A percentile compares a stretch with the other conserved stretches of the same genome.
These are phyloP conservation scores for Rhineura floridana DNA, from an alignment of 2,113 vertebrate species.

Conservation along the genomic window DNA sequence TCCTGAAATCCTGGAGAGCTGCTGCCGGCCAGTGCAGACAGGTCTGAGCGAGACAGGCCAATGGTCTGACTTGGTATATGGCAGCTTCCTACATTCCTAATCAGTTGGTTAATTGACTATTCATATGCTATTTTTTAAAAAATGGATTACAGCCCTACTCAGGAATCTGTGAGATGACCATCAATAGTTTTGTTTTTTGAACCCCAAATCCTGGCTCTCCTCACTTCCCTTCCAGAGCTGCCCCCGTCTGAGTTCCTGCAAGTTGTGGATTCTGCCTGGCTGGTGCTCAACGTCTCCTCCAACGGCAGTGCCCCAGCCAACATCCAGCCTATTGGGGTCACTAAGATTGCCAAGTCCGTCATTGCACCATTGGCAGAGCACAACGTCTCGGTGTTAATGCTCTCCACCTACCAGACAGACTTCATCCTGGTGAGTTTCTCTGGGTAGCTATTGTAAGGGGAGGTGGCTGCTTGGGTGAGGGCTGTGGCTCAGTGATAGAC, in stretches of 20 bases:
- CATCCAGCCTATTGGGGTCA: constrained; percentile 91
- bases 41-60: too few species aligned
- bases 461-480: background rate
- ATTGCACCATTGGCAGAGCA: constrained; percentile 93
- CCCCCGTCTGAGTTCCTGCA: constrained; percentile 89
- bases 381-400: constrained; percentile 96
- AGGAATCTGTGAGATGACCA: background rate
- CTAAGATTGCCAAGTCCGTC: constrained; percentile 95
- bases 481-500: too few species aligned
- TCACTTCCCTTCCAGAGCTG: constrained; percentile 80
- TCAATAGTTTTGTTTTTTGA: too few species aligned
- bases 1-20: too few species aligned
- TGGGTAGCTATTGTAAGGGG: too few species aligned
- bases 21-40: too few species aligned
- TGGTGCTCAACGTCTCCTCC: constrained; percentile 92
- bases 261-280: constrained; percentile 90
- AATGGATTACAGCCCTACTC: background rate
- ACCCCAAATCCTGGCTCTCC: background rate
- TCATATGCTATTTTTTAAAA: background rate
- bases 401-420: constrained; percentile 94
- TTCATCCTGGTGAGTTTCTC: constrained; percentile 85
- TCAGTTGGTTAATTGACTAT: background rate
- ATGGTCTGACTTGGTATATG: too few species aligned
- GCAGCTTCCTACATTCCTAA: too few species aligned
- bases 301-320: constrained; percentile 82